These are phyloP conservation scores for Pristionchus exspectatus DNA, from an alignment of 2,888 invertebrate species.

Conservation along the genomic window DNA sequence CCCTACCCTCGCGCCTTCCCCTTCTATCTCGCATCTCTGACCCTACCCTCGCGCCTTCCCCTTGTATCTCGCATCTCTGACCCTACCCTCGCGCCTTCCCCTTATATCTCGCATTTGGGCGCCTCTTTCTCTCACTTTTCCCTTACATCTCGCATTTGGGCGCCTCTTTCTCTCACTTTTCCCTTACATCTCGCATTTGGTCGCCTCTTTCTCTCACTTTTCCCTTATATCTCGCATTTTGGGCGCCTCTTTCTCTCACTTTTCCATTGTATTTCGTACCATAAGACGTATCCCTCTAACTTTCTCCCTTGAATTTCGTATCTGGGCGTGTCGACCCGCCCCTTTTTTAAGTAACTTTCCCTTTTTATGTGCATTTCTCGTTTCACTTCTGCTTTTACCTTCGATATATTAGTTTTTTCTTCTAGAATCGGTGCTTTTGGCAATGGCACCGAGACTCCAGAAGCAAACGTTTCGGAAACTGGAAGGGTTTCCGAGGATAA, in stretches of 20 bases:
- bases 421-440: not conserved
- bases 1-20: too few species aligned
- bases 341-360: not conserved
- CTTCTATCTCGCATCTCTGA: too few species aligned
- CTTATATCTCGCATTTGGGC: too few species aligned
- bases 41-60: too few species aligned
- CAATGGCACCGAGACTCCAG: not conserved
- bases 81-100: too few species aligned
- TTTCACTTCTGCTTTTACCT: not conserved
- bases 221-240: not conserved
- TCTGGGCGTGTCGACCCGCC: not conserved
- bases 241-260: not conserved
- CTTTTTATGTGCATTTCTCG: not conserved
- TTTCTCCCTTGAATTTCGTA: too few species aligned
- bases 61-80: too few species aligned
- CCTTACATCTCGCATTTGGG: not conserved
- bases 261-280: not conserved
- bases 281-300: not conserved
- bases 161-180: not conserved
- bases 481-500: not conserved
- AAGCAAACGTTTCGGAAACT: not conserved
- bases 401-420: too few species aligned
- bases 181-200: too few species aligned
- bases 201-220: not conserved
- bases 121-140: not conserved